A percentile compares a stretch with the other conserved stretches of the same genome.
Evolutionary conservation across 2,888 invertebrate genomes (phyloP).

Genomic region (Morinoia aosen): DNA sequence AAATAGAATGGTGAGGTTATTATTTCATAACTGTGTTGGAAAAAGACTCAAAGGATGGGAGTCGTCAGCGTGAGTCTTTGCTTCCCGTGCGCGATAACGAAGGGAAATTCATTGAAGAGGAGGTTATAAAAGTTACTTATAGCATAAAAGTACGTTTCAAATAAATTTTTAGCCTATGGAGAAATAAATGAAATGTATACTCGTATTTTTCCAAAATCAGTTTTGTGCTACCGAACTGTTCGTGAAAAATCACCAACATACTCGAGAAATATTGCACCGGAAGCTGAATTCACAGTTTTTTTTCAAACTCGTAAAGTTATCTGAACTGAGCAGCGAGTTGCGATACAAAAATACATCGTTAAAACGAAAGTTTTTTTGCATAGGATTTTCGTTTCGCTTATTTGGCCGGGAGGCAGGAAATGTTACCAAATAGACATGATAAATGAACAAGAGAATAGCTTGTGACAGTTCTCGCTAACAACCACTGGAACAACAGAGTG

Average conservation of each 20-base stretch:
- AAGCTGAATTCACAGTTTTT: neutral
- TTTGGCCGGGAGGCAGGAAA: neutral
- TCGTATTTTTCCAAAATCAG: neutral
- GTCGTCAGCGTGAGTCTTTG: neutral
- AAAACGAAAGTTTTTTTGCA: neutral
- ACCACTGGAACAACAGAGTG: neutral
- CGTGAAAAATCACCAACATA: neutral
- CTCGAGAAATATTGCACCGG: too few species aligned
- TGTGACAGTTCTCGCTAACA: neutral
- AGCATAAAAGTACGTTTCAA: too few species aligned
- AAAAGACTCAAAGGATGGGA: too few species aligned
- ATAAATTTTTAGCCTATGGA: neutral
- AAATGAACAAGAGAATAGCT: neutral
- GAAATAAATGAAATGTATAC: neutral
- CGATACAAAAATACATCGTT: neutral
- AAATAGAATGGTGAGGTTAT: neutral
- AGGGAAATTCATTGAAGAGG: neutral
- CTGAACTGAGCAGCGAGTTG: neutral
- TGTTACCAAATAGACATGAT: neutral
- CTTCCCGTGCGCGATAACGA: neutral
- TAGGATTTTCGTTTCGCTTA: neutral
- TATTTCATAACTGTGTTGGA: too few species aligned
- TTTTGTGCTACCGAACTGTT: neutral
- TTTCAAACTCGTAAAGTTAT: neutral
- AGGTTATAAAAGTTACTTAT: too few species aligned